These are phyloP conservation scores for Bembecia ichneumoniformis DNA, from an alignment of 2,888 invertebrate genomes.

Conservation along the genomic window DNA sequence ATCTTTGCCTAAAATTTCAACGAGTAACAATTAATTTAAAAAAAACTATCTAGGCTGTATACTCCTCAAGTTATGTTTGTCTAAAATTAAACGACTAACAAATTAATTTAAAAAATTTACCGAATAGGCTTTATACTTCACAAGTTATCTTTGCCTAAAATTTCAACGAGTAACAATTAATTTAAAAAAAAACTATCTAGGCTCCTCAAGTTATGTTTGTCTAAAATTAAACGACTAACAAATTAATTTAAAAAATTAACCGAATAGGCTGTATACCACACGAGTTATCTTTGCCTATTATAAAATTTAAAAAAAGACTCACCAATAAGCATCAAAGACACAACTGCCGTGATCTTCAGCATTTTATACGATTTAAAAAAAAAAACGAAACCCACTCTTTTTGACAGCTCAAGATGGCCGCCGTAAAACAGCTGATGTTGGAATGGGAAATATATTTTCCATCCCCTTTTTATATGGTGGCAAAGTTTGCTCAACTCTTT, in stretches of 20 bases:
- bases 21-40: too few species aligned
- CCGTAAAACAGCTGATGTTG: constrained; percentile 9
- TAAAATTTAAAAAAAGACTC: constrained; percentile 16
- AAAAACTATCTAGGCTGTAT: too few species aligned
- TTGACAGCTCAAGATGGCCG: constrained; percentile 28
- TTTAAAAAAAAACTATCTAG: too few species aligned
- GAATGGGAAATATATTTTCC: constrained; percentile 23
- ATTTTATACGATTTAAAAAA: constrained; percentile 23
- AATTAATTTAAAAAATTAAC: neutral
- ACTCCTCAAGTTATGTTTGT: too few species aligned
- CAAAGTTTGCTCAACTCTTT: constrained; percentile 26
- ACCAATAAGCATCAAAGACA: constrained; percentile 57
- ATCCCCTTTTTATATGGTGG: constrained; percentile 38
- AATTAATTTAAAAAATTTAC: neutral
- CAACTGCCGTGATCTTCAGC: constrained; percentile 47
- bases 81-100: constrained; percentile 1
- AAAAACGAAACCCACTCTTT: constrained; percentile 10
- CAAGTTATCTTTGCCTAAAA: neutral
- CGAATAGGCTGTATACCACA: too few species aligned
- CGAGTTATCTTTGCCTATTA: too few species aligned
- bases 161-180: too few species aligned
- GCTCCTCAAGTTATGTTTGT: too few species aligned
- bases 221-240: neutral
- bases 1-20: neutral
- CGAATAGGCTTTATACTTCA: neutral